Conservation (phyloP, 2,797 vertebrate genomes). For the Potorous gilbertii region DNA sequence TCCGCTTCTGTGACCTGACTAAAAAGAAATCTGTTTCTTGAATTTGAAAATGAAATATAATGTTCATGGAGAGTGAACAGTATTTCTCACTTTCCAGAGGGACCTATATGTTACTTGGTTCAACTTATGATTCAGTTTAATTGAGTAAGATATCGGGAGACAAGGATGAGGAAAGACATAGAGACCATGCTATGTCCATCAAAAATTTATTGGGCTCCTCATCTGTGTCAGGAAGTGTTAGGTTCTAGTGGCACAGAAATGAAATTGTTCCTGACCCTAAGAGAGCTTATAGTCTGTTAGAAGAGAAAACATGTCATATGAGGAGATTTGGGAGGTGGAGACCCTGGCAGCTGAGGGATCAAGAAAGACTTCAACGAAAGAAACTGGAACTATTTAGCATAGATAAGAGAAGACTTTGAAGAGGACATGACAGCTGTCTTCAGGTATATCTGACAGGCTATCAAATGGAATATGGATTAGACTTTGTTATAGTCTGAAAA, state of each 20-base stretch:
- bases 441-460: neutral
- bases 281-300: neutral
- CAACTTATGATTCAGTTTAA: neutral
- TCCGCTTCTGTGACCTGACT: slow-evolving; percentile 14
- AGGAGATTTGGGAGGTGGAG: neutral
- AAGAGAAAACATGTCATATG: neutral
- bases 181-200: too few relatives aligned
- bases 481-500: neutral
- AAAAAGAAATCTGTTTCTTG: slow-evolving; percentile 10
- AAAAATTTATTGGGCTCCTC: neutral
- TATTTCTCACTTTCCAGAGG: neutral
- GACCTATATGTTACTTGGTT: slow-evolving; percentile 45
- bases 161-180: neutral
- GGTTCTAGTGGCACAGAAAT: neutral
- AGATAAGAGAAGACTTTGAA: neutral
- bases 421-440: neutral
- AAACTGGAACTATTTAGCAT: neutral
- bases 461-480: neutral
- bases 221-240: neutral
- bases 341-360: neutral
- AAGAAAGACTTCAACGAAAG: neutral
- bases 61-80: slow-evolving; percentile 8
- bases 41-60: slow-evolving; percentile 50
- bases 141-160: neutral
- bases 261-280: neutral